Evolutionary conservation across 2,797 vertebrate genomes (phyloP), one percentile per base, ranked within the genome.

Genomic region (Alexandromys oeconomus): DNA sequence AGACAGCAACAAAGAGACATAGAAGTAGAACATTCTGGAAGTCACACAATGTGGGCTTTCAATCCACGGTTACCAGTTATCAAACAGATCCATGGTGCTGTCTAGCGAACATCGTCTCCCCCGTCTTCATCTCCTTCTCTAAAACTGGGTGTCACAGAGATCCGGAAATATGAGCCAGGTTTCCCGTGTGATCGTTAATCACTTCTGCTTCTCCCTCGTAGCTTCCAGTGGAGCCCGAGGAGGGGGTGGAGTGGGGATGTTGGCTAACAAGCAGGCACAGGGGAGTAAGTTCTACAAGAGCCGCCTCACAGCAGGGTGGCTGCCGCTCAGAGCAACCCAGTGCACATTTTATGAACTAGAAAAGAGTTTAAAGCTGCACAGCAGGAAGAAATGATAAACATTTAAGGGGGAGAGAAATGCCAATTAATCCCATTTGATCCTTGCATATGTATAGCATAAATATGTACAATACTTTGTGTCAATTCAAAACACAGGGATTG

Each of bases 171-270:
- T 80, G 81, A 27, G 21, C 48, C 19, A 14, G 29, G 10, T 43
- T 93, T 89, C 40, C 43, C 54, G 48, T 14, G 34, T 23, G 61
- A 73, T 46, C 9, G 7, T 73, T 46, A 31, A 57, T n/a, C 46
- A n/a, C 14, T 63, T 95, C 21, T 63, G 79, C 7, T 87, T 48
- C 54, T 27, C 19, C 21, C 31, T 89, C 17, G 21, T 46, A 27
- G 23, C 40, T 76, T 34, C 51, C 0, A 0, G 67, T 21, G 19
- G 48, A 23, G 61, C 27, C 15, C 0, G 1, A 14, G 7, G 27
- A 1, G 46, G 59, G 46, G 40, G 46, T 54, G 21, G 8, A 13
- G 31, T 8, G 12, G 31, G 61, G 31, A 67, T 34, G 80, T 25
- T 54, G 78, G 31, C 4, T 46, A 37, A 67, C 31, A 65, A 31